Evolutionary conservation across 2,113 vertebrate genomes (phyloP).

Genomic region (Falco punctatus): DNA sequence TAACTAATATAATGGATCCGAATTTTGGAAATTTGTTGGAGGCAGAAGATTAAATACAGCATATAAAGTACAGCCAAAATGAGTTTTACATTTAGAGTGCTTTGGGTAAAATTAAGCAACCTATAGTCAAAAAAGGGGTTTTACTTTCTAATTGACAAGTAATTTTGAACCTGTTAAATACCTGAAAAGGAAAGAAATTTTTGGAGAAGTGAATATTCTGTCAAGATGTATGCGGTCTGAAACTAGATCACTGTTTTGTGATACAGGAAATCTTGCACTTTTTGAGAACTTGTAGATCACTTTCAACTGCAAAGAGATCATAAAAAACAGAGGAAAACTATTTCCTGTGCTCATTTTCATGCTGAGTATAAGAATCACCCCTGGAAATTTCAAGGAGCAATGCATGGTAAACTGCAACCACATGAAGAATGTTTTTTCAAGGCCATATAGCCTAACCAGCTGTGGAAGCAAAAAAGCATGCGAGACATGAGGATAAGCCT

Average conservation of each 20-base stretch:
- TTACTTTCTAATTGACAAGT: not conserved
- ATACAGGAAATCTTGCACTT: not conserved
- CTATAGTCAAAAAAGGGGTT: not conserved
- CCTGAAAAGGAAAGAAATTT: not conserved
- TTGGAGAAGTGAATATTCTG: not conserved
- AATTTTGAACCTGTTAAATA: not conserved
- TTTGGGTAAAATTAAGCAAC: not conserved
- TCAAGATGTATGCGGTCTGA: not conserved
- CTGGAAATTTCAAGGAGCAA: not conserved
- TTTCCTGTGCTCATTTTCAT: not conserved
- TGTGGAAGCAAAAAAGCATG: not conserved
- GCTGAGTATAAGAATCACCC: not conserved
- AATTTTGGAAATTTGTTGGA: not conserved
- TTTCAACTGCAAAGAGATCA: not conserved
- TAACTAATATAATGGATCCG: not conserved
- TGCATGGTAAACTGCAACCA: not conserved
- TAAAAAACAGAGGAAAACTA: not conserved
- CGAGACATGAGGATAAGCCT: not conserved
- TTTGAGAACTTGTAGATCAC: not conserved
- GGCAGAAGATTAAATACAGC: not conserved
- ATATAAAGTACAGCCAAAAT: not conserved
- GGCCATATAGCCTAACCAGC: rapidly evolving
- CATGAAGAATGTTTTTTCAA: not conserved
- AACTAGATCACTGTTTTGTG: not conserved
- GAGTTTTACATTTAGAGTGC: not conserved